Evolutionary conservation across 2,888 invertebrate genomes (phyloP).

Genomic region (Conchocele bisecta): DNA sequence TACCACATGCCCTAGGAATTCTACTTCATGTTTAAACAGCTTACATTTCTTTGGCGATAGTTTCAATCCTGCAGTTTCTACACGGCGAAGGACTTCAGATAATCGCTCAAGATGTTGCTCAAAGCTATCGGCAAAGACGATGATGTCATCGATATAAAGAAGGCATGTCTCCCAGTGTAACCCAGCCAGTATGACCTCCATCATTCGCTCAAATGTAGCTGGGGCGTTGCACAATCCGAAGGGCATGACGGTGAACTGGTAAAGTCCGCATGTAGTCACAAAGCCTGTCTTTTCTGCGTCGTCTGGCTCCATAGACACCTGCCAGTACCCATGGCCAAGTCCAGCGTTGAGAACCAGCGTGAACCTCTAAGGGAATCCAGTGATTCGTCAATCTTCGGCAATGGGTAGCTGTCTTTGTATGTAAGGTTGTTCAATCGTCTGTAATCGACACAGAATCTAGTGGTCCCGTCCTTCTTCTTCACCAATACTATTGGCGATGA

Average conservation of each 20-base stretch:
- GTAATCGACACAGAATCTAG: constrained; percentile 45
- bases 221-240: constrained; percentile 3
- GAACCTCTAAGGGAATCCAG: constrained; percentile 32
- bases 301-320: constrained; percentile 27
- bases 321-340: constrained; percentile 48
- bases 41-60: constrained; percentile 35
- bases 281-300: constrained; percentile 38
- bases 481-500: constrained; percentile 32
- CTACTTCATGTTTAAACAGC: constrained; percentile 21
- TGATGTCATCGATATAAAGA: constrained; percentile 30
- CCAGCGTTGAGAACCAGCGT: constrained; percentile 41
- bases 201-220: constrained; percentile 30
- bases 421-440: constrained; percentile 31
- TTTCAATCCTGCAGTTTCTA: constrained; percentile 1
- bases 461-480: constrained; percentile 28
- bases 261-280: constrained; percentile 24
- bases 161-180: constrained; percentile 31
- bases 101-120: constrained; percentile 10
- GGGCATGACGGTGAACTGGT: constrained; percentile 18
- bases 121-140: constrained; percentile 6
- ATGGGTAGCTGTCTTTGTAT: constrained; percentile 41
- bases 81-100: constrained; percentile 1
- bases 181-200: constrained; percentile 20
- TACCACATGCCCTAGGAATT: constrained; percentile 14
- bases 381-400: constrained; percentile 41